Conservation (phyloP, 2,113 vertebrate species). For the Riparia riparia region DNA sequence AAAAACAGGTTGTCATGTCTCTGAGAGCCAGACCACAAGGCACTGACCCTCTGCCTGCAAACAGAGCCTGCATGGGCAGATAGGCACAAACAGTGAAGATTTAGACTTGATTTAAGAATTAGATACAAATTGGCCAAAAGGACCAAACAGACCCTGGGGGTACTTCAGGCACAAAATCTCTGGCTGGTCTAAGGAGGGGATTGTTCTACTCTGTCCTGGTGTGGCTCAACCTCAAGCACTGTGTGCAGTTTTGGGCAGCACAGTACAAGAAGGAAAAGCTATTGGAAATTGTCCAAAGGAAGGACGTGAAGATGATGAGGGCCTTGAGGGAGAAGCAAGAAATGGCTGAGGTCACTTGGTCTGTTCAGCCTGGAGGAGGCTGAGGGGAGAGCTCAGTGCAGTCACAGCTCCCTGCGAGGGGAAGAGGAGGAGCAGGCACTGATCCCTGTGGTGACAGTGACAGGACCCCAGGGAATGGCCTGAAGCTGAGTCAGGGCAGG, state of each 20-base stretch:
- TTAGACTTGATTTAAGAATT: background rate
- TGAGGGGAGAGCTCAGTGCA: background rate
- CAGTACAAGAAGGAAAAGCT: background rate
- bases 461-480: fast-evolving
- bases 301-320: background rate
- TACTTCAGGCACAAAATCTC: background rate
- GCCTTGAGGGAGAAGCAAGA: background rate
- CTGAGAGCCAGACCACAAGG: background rate
- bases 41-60: background rate
- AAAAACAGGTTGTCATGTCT: background rate
- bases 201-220: background rate
- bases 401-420: fast-evolving
- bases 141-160: fast-evolving
- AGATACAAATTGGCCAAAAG: background rate
- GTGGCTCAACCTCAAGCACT: fast-evolving
- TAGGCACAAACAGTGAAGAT: background rate
- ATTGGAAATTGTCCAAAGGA: background rate
- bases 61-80: background rate
- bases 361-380: background rate
- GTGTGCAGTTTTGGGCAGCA: background rate
- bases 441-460: background rate
- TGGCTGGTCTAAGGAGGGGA: background rate
- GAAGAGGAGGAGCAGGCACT: background rate
- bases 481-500: background rate
- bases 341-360: background rate